Conservation (phyloP, 2,888 invertebrate genomes). For the Charanyca ferruginea region DNA sequence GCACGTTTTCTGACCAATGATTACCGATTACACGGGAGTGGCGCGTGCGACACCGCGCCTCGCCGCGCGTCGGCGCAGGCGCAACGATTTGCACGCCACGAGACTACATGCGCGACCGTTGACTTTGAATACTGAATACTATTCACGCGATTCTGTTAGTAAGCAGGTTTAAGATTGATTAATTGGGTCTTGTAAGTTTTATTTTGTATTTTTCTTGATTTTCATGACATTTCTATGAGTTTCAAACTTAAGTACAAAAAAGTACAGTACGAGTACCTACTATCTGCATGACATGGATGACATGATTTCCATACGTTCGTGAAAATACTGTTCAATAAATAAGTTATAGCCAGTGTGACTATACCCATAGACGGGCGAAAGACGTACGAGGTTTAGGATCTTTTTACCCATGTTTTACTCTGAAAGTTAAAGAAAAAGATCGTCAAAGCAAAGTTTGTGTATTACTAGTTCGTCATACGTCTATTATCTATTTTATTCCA, state of each 20-base stretch:
- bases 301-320: no score
- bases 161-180: constrained; percentile 26
- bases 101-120: constrained; percentile 44
- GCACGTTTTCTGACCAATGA: constrained; percentile 46
- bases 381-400: no score
- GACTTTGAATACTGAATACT: constrained; percentile 40
- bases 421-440: neutral
- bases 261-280: no score
- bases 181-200: neutral
- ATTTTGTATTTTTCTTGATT: neutral
- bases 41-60: constrained; percentile 62
- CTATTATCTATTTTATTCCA: no score
- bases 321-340: no score
- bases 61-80: constrained; percentile 34
- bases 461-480: neutral
- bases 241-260: no score
- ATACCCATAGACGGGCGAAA: no score
- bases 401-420: no score
- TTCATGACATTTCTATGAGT: no score
- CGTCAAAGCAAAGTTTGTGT: neutral
- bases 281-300: no score
- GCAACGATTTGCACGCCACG: constrained; percentile 58
- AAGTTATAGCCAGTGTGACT: no score
- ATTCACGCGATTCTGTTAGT: constrained; percentile 25
- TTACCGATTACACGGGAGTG: constrained; percentile 71